Evolutionary conservation across 2,888 invertebrate species (phyloP).

Genomic region (Ormyrus labotus): DNA sequence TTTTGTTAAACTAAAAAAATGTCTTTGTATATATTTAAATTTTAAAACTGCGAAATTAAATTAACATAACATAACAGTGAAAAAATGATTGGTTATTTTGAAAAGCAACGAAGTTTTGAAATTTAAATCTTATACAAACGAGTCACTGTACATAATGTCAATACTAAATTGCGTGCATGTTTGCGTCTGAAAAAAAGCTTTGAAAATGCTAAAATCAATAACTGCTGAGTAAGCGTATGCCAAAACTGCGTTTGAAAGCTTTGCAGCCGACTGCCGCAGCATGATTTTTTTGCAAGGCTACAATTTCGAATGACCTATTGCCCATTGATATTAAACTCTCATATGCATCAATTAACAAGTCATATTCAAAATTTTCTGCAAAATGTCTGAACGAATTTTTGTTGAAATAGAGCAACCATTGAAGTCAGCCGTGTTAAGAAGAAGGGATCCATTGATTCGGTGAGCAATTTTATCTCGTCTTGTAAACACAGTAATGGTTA

Average conservation of each 20-base stretch:
- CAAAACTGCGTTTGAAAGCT: conserved; percentile 5
- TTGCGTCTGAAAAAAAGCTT: conserved; percentile 1
- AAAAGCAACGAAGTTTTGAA: no score
- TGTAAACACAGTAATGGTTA: neutral
- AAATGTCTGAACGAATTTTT: neutral
- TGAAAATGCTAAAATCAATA: neutral
- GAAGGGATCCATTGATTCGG: conserved; percentile 85
- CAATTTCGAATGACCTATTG: conserved; percentile 10
- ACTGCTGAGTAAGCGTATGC: neutral
- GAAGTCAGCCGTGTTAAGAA: conserved; percentile 84
- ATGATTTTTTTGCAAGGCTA: conserved; percentile 14
- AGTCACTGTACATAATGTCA: no score
- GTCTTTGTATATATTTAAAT: neutral
- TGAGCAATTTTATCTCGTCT: conserved; percentile 74
- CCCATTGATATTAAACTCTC: conserved; percentile 32
- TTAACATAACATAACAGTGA: neutral
- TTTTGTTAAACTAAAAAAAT: neutral
- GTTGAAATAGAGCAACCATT: conserved; percentile 80
- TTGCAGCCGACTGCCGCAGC: neutral
- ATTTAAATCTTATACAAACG: no score
- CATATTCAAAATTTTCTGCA: neutral
- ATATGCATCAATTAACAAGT: conserved; percentile 26
- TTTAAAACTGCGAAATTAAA: neutral
- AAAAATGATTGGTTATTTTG: neutral
- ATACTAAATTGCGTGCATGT: neutral